Percentiles rank a stretch among this genome's conserved stretches.
Conservation (phyloP, 2,888 invertebrate genomes). For the Omphaloscelis lunosa region DNA sequence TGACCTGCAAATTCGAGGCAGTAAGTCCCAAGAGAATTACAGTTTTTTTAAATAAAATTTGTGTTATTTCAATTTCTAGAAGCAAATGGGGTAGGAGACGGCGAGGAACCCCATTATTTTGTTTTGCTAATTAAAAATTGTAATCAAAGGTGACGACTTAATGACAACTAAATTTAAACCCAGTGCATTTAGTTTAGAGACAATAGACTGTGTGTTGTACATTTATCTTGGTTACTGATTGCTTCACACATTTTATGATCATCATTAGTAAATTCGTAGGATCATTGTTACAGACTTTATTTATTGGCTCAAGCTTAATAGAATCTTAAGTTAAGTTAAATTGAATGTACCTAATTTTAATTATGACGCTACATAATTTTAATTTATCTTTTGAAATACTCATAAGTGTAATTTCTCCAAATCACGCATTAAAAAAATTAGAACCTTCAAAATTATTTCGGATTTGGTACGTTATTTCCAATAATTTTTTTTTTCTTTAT, state of each 20-base stretch:
- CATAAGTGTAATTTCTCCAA: too few relatives aligned
- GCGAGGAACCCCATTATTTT: constrained; percentile 48
- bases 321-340: not conserved
- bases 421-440: too few relatives aligned
- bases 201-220: constrained; percentile 6
- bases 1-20: not conserved
- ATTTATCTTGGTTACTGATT: constrained; percentile 32
- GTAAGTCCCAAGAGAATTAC: not conserved
- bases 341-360: not conserved
- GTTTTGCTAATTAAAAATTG: constrained; percentile 64
- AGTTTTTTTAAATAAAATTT: constrained; percentile 22
- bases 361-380: too few relatives aligned
- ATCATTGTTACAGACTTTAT: not conserved
- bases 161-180: not conserved
- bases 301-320: not conserved
- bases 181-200: constrained; percentile 13
- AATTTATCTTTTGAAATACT: too few relatives aligned
- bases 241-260: constrained; percentile 29
- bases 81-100: constrained; percentile 26
- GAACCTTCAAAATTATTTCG: too few relatives aligned
- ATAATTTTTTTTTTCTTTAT: too few relatives aligned
- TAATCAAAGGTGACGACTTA: constrained; percentile 64
- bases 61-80: constrained; percentile 35
- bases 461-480: too few relatives aligned
- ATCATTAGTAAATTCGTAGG: not conserved